Conservation (phyloP, 2,797 vertebrate genomes). For the Coranthus polyacanthus region DNA sequence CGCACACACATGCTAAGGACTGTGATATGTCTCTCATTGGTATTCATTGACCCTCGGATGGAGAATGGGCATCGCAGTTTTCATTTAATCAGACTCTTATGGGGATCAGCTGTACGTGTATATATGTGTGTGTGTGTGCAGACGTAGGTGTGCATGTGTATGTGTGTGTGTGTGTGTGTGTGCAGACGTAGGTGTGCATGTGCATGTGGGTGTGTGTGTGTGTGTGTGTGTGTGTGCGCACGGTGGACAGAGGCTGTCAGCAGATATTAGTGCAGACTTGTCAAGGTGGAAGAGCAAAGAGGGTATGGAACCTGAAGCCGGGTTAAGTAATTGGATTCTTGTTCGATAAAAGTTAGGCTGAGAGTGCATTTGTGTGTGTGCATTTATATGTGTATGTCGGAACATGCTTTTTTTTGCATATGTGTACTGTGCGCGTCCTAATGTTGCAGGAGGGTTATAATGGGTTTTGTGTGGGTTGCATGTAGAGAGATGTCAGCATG, state of each 20-base stretch:
- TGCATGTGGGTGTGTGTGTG: slow-evolving; percentile 38
- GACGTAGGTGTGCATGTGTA: no score
- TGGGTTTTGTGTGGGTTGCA: slow-evolving; percentile 32
- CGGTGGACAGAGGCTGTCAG: slow-evolving; percentile 85
- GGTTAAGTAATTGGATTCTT: slow-evolving; percentile 98
- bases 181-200: slow-evolving; percentile 42
- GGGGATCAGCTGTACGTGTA: slow-evolving; percentile 72
- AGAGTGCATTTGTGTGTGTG: slow-evolving; percentile 37
- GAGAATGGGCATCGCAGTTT: slow-evolving; percentile 89
- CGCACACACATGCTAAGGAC: slow-evolving; percentile 53
- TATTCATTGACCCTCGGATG: slow-evolving; percentile 92
- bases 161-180: slow-evolving; percentile 36
- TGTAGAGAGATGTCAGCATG: slow-evolving; percentile 4
- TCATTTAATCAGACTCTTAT: slow-evolving; percentile 94
- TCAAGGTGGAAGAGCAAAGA: slow-evolving; percentile 85
- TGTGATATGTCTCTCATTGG: slow-evolving; percentile 87
- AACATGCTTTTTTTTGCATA: slow-evolving; percentile 20
- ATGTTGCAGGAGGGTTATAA: slow-evolving; percentile 27
- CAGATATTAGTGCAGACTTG: slow-evolving; percentile 92
- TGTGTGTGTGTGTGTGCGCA: slow-evolving; percentile 44
- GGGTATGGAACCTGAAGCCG: slow-evolving; percentile 88
- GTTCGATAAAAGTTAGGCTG: slow-evolving; percentile 90
- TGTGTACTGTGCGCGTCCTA: slow-evolving; percentile 28
- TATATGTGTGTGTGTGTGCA: slow-evolving; percentile 48
- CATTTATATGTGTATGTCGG: slow-evolving; percentile 18